These are phyloP conservation scores for Danio rerio DNA, from an alignment of 2,113 vertebrate genomes.

Conservation along the genomic window GRCz12tu NC_133177.1:54926001-54926500, in stretches of 20 bases:
- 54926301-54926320: too few relatives aligned
- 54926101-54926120: background rate
- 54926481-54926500: constrained; percentile 41
- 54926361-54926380: constrained; percentile 45
- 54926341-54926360: constrained; percentile 26
- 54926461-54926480: constrained; percentile 17
- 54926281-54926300: background rate
- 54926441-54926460: background rate
- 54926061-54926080: background rate
- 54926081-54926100: background rate
- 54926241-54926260: constrained; percentile 12
- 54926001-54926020: background rate
- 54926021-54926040: background rate
- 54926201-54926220: background rate
- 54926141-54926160: too few relatives aligned
- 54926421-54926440: constrained; percentile 8
- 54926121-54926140: background rate
- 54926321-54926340: constrained; percentile 21
- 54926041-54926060: background rate
- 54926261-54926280: background rate
- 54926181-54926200: background rate
- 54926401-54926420: constrained; percentile 2
- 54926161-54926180: background rate
- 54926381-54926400: constrained; percentile 33
- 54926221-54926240: background rate